Conservation (phyloP, 2,888 invertebrate genomes). For the Pomacea canaliculata region DNA sequence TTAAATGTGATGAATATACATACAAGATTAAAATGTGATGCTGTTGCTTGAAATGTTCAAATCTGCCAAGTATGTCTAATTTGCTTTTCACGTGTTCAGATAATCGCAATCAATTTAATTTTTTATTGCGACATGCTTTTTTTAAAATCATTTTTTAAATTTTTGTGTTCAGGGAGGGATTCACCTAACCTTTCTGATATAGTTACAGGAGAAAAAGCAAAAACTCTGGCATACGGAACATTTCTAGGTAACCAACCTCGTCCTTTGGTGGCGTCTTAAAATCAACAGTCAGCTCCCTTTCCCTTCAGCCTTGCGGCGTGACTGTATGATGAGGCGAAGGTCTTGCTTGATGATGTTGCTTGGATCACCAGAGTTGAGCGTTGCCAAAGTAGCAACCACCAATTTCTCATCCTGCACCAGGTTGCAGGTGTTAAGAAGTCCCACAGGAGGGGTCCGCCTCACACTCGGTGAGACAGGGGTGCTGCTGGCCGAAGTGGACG, state of each 20-base stretch:
- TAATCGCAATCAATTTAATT: too few relatives aligned
- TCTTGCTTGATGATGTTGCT: conserved; percentile 52
- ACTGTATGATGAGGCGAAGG: conserved; percentile 50
- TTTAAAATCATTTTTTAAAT: too few relatives aligned
- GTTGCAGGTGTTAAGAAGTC: conserved; percentile 32
- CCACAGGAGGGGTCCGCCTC: conserved; percentile 29
- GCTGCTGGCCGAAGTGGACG: conserved; percentile 25
- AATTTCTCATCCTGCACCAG: conserved; percentile 44
- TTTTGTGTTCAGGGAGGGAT: too few relatives aligned
- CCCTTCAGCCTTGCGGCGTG: conserved; percentile 49
- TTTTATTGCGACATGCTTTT: too few relatives aligned
- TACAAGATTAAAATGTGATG: too few relatives aligned
- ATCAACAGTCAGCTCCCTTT: conserved; percentile 49
- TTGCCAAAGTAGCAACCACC: conserved; percentile 44
- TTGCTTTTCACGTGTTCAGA: too few relatives aligned
- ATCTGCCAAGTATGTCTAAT: too few relatives aligned
- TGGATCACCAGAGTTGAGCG: conserved; percentile 43
- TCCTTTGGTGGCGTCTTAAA: conserved; percentile 39
- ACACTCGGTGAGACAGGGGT: conserved; percentile 21
- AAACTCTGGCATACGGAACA: too few relatives aligned
- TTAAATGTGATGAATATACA: too few relatives aligned
- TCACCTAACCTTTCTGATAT: too few relatives aligned
- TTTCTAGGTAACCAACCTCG: conserved; percentile 25
- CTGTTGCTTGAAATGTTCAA: too few relatives aligned
- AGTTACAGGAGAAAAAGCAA: too few relatives aligned